A percentile compares a stretch with the other conserved stretches of the same genome.
Evolutionary conservation across 1,140 invertebrate genomes (phyloP).

Genomic region (Meloidogyne floridensis): DNA sequence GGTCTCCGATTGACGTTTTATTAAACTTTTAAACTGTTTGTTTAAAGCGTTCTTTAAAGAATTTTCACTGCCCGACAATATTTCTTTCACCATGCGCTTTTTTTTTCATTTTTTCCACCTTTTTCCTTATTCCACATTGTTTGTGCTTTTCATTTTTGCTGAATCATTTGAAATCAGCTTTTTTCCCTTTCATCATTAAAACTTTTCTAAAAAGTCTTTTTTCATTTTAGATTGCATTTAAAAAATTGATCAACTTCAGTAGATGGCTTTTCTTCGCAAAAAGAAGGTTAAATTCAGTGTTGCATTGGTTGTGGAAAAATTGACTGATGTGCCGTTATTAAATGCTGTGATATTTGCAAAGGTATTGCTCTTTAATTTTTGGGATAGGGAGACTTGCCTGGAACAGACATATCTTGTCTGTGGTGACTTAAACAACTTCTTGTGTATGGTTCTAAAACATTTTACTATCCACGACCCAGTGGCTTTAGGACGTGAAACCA

Average conservation of each 20-base stretch:
- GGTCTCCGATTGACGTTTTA: background rate
- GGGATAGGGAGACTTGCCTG: background rate
- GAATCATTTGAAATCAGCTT: background rate
- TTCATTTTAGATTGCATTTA: background rate
- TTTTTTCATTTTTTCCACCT: background rate
- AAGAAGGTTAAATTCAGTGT: slow-evolving; percentile 44
- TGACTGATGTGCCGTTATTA: slow-evolving; percentile 90
- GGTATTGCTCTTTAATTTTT: slow-evolving; percentile 68
- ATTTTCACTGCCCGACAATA: background rate
- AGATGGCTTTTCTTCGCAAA: slow-evolving; percentile 29
- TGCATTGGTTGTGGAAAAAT: slow-evolving; percentile 67
- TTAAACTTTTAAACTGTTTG: background rate
- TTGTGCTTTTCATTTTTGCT: background rate
- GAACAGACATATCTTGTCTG: too few species aligned
- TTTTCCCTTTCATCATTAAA: background rate
- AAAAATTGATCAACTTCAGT: background rate
- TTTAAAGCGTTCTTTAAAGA: background rate
- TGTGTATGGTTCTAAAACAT: too few species aligned
- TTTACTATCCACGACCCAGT: too few species aligned
- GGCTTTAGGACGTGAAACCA: too few species aligned
- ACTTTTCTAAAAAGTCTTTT: background rate
- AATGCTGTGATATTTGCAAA: slow-evolving; percentile 94
- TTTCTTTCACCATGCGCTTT: background rate
- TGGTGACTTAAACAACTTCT: too few species aligned
- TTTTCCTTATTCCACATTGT: background rate